Percentiles rank a stretch among this genome's conserved stretches.
These are phyloP conservation scores for Chaenocephalus aceratus DNA, from an alignment of 2,113 vertebrate species.

Conservation along the genomic window DNA sequence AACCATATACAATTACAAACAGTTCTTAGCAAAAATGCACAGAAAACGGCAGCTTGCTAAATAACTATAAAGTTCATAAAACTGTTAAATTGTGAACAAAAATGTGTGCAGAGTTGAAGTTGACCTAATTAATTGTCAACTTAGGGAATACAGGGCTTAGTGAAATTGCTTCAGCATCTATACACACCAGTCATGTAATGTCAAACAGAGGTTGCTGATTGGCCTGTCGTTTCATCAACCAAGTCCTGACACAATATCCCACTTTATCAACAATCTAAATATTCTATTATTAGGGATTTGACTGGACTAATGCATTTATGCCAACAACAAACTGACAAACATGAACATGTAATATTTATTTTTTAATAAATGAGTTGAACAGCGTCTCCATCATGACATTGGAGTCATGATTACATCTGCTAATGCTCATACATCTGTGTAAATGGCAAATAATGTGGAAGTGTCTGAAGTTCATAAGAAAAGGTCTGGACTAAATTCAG, in stretches of 20 bases:
- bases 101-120: not conserved
- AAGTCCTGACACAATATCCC: not conserved
- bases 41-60: too few relatives aligned
- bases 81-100: not conserved
- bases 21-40: too few relatives aligned
- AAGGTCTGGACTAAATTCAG: not conserved
- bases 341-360: not conserved
- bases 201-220: not conserved
- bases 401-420: not conserved
- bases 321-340: not conserved
- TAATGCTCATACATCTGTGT: not conserved
- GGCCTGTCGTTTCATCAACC: not conserved
- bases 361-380: slow-evolving; percentile 13
- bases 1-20: not conserved
- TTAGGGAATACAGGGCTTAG: not conserved
- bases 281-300: not conserved
- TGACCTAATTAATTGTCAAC: not conserved
- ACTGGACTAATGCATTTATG: not conserved
- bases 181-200: not conserved
- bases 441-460: not conserved
- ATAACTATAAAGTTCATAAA: too few relatives aligned
- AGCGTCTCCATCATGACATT: not conserved
- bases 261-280: not conserved
- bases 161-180: too few relatives aligned
- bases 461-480: not conserved